Conservation (phyloP, 2,888 invertebrate genomes). For the Lithophane semibrunnea region DNA sequence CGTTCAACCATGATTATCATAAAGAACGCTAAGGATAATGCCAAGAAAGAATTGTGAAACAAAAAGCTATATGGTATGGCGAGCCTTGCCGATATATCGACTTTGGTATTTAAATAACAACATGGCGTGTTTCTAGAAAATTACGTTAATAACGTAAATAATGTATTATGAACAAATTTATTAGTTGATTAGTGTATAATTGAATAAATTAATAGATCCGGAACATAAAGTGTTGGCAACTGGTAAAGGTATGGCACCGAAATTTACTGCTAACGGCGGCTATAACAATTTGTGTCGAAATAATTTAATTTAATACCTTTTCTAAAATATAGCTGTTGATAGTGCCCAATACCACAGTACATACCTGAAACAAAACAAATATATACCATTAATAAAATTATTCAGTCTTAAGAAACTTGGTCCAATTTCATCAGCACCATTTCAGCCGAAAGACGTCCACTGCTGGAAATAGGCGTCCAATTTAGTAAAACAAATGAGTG, state of each 20-base stretch:
- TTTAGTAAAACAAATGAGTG: neutral
- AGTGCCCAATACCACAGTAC: conserved; percentile 54
- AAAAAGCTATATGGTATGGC: conserved; percentile 11
- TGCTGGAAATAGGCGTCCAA: neutral
- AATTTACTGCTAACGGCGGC: conserved; percentile 42
- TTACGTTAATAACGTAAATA: conserved; percentile 50
- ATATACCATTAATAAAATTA: conserved; percentile 39
- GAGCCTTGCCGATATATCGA: conserved; percentile 12
- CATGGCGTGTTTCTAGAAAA: conserved; percentile 46
- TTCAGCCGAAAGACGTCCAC: neutral
- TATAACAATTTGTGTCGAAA: conserved; percentile 39
- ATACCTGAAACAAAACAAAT: conserved; percentile 75
- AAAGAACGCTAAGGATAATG: conserved; percentile 32
- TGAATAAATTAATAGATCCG: conserved; percentile 70
- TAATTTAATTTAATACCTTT: conserved; percentile 38
- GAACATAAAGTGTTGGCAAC: conserved; percentile 56
- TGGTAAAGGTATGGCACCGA: conserved; percentile 43
- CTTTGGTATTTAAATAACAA: conserved; percentile 36
- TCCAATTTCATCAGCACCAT: neutral
- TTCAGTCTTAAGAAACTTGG: neutral
- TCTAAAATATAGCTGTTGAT: conserved; percentile 16
- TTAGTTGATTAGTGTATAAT: conserved; percentile 59
- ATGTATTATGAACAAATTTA: conserved; percentile 57
- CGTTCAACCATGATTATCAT: conserved; percentile 45
- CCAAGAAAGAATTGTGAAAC: conserved; percentile 23